Evolutionary conservation across 2,113 vertebrate genomes (phyloP).

Genomic region (Xenus cinereus): DNA sequence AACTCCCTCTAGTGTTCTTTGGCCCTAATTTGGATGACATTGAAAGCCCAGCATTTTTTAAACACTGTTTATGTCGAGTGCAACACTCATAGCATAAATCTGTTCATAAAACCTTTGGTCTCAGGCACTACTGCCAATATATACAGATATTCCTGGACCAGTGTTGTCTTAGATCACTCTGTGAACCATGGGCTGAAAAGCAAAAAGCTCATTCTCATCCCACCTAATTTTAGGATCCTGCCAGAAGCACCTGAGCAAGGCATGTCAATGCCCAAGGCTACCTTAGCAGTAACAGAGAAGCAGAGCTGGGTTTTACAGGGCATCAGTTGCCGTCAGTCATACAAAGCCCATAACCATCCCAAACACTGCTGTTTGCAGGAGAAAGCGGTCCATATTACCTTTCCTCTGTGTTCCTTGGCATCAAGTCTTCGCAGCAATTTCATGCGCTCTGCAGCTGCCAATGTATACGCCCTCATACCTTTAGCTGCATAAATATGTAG

Average conservation of each 20-base stretch:
- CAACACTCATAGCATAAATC: neutral
- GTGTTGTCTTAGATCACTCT: neutral
- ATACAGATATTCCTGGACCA: neutral
- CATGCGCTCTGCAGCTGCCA: constrained; percentile 54
- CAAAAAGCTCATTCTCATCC: neutral
- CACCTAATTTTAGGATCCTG: neutral
- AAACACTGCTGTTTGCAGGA: neutral
- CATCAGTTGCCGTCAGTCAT: neutral
- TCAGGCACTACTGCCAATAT: neutral
- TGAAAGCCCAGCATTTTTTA: neutral
- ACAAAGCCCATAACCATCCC: neutral
- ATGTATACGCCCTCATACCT: constrained; percentile 46
- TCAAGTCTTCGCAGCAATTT: constrained; percentile 38
- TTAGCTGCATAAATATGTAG: constrained; percentile 68
- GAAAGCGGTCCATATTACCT: neutral
- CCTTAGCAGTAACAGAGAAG: neutral
- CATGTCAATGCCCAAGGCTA: fast-evolving
- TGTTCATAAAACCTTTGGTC: neutral
- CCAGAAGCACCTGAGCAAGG: neutral
- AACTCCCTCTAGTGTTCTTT: neutral
- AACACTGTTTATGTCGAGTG: fast-evolving
- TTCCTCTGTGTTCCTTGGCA: constrained; percentile 66
- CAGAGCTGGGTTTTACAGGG: neutral
- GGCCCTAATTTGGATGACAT: neutral
- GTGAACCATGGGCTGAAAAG: neutral